phyloP scores from a whole-genome alignment of 2,797 vertebrate genomes.

The Acipenser transmontanus region DNA sequence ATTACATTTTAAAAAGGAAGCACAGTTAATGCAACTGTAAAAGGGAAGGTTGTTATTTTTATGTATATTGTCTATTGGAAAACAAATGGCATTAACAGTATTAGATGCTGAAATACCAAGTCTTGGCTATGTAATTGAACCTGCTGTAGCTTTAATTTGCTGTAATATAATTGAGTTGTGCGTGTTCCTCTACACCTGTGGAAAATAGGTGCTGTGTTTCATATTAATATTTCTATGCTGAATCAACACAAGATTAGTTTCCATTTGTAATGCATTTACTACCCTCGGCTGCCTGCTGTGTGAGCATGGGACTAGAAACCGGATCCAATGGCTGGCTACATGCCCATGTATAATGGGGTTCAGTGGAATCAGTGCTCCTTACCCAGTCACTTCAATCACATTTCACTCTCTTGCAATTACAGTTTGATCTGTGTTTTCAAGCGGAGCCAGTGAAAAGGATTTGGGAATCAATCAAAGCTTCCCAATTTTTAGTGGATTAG shows the following conservation, averaged over 20 bases:
- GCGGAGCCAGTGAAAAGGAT: not conserved
- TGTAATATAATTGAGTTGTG: too few species aligned
- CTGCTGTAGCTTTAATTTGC: too few species aligned
- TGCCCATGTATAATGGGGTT: slow-evolving; percentile 11
- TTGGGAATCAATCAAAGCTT: slow-evolving; percentile 3
- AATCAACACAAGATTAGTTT: slow-evolving; percentile 1
- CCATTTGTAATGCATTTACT: slow-evolving; percentile 8
- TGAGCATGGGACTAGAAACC: not conserved
- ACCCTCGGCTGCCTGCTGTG: slow-evolving; percentile 5
- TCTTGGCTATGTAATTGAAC: too few species aligned
- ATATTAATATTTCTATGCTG: not conserved
- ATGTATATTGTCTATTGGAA: too few species aligned
- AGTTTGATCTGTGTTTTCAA: not conserved
- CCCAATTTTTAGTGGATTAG: not conserved
- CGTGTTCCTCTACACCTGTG: too few species aligned
- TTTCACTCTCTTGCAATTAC: not conserved
- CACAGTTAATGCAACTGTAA: too few species aligned
- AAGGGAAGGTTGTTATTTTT: too few species aligned
- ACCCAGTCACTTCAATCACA: not conserved
- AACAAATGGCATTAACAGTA: too few species aligned
- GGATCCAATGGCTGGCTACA: slow-evolving; percentile 10
- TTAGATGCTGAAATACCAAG: too few species aligned
- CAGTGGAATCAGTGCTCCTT: not conserved
- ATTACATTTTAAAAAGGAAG: too few species aligned
- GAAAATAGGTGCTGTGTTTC: too few species aligned